phyloP scores from a whole-genome alignment of 1,140 invertebrate genomes.

The Bombus cullumanus region DNA sequence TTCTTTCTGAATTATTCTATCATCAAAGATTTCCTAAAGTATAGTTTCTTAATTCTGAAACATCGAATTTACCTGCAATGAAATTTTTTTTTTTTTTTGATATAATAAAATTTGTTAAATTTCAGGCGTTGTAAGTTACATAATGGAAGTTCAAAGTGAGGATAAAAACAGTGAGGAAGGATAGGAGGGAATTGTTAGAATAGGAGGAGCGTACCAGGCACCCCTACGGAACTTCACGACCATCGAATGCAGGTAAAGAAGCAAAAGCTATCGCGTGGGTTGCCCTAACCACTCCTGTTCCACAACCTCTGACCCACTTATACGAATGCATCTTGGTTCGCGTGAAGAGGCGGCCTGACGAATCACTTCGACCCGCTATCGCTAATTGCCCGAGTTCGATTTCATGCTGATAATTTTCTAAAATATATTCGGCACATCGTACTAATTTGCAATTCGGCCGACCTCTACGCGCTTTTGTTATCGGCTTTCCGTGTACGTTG shows the following conservation, averaged over 20 bases:
- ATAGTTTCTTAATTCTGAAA: not conserved
- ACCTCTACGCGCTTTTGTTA: slow-evolving; percentile 27
- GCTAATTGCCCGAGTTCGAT: slow-evolving; percentile 57
- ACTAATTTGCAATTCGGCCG: slow-evolving; percentile 51
- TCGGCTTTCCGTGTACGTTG: not conserved
- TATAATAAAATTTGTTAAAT: not conserved
- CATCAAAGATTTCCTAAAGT: no score
- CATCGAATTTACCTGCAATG: not conserved
- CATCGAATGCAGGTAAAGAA: slow-evolving; percentile 71
- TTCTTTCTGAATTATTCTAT: not conserved
- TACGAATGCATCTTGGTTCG: slow-evolving; percentile 51
- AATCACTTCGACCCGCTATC: slow-evolving; percentile 59
- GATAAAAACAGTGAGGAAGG: not conserved
- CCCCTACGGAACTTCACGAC: slow-evolving; percentile 58
- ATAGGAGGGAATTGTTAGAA: not conserved
- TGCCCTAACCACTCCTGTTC: slow-evolving; percentile 65
- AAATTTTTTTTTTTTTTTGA: not conserved
- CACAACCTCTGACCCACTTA: slow-evolving; percentile 73
- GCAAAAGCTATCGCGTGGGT: slow-evolving; percentile 71
- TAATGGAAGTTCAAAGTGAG: not conserved
- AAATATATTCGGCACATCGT: not conserved
- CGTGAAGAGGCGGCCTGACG: slow-evolving; percentile 42
- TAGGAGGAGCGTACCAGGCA: slow-evolving; percentile 73
- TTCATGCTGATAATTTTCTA: slow-evolving; percentile 47
- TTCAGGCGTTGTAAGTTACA: not conserved